A percentile compares a stretch with the other conserved stretches of the same genome.
phyloP scores from a whole-genome alignment of 2,888 invertebrate genomes.

The Pammene fasciana region DNA sequence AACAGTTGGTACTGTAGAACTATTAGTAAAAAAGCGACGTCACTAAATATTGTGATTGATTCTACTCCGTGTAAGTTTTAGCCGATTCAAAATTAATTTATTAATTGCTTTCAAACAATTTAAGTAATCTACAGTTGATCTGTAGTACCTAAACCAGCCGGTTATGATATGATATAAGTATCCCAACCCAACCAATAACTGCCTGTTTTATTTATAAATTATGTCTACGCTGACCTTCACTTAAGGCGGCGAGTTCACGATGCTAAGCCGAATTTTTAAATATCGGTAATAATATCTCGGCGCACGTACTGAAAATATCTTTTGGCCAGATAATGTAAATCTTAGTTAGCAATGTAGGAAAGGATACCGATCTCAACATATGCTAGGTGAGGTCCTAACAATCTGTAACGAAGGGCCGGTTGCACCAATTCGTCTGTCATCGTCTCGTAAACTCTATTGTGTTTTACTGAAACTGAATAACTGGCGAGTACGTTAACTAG shows the following conservation, averaged over 20 bases:
- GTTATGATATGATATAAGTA: not conserved
- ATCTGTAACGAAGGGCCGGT: constrained; percentile 29
- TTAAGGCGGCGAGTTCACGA: not conserved
- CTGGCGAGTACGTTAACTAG: not conserved
- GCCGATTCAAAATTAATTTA: too few relatives aligned
- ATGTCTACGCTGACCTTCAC: not conserved
- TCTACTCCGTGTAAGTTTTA: too few relatives aligned
- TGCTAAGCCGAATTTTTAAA: not conserved
- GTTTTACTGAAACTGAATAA: not conserved
- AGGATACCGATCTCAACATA: constrained; percentile 20
- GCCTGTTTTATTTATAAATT: not conserved
- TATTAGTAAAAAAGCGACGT: too few relatives aligned
- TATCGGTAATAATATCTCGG: not conserved
- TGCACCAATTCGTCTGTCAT: not conserved
- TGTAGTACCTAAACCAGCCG: too few relatives aligned
- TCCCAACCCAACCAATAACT: not conserved
- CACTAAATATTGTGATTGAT: too few relatives aligned
- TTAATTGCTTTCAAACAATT: too few relatives aligned
- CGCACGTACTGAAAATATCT: not conserved
- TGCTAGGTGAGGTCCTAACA: constrained; percentile 21
- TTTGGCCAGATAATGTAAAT: not conserved
- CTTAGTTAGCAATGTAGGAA: constrained; percentile 6
- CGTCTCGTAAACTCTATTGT: too few relatives aligned
- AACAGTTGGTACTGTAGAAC: too few relatives aligned
- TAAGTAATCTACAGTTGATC: too few relatives aligned